These are phyloP conservation scores for Mus spretus DNA, from an alignment of 2,797 vertebrate genomes.

Conservation along the genomic window DNA sequence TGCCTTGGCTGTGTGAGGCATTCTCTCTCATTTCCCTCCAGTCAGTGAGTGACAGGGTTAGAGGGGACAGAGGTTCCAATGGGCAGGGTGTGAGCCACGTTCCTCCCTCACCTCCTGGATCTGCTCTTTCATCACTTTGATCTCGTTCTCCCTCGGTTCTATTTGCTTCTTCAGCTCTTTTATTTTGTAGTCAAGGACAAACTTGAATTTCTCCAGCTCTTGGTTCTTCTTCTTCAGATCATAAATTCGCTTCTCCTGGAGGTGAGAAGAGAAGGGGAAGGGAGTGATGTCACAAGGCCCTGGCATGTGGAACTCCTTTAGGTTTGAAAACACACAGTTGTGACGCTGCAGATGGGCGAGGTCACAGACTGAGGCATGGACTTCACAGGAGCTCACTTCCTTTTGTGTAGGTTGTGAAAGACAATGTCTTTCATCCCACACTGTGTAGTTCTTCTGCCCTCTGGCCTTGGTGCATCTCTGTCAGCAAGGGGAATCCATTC, in stretches of 20 bases:
- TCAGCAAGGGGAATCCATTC: not conserved
- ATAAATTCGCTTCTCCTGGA: conserved; percentile 92
- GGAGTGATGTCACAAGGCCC: not conserved
- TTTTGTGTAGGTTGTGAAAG: rapidly evolving
- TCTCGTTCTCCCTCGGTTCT: conserved; percentile 93
- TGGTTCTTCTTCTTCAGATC: conserved; percentile 93
- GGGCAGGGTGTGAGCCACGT: not conserved
- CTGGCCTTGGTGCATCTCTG: not conserved
- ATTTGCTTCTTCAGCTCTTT: conserved; percentile 93
- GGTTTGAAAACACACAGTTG: not conserved
- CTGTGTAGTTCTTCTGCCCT: not conserved
- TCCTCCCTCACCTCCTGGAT: conserved; percentile 91
- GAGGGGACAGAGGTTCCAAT: not conserved
- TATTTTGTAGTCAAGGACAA: conserved; percentile 93
- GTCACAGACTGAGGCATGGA: not conserved
- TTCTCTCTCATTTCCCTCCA: not conserved
- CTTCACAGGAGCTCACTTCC: not conserved
- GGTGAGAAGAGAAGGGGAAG: not conserved
- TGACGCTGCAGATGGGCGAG: not conserved
- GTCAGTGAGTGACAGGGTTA: no score
- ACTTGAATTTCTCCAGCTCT: conserved; percentile 93
- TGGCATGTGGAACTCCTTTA: not conserved
- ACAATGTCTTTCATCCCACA: not conserved
- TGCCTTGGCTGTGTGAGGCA: not conserved
- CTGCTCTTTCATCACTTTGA: conserved; percentile 91